Base-by-base conservation (phyloP, 2,113 vertebrate species). In the Burhinus oedicnemus region DNA sequence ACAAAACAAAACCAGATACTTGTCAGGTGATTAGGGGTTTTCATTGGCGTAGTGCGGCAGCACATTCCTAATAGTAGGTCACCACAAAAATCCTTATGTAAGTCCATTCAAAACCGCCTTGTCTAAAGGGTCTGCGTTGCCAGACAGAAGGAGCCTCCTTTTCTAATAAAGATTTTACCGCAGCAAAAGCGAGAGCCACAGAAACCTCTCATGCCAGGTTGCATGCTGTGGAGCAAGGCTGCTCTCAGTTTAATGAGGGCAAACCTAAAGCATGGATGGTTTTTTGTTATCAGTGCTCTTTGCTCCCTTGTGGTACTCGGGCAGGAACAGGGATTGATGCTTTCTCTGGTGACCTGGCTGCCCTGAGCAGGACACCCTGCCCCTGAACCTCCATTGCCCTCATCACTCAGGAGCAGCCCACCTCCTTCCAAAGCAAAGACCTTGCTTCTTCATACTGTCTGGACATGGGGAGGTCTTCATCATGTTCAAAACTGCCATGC, bases 381-480 rank as follows among this genome's bases (percentile, higher is more conserved):
- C 25, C 49, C 55, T 36, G 15, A 23, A 23, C 65, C 45, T 19
- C 45, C 2, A 4, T 22, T 85, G 40, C 6, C 26, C 38, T 27
- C 34, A 8, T 5, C 0, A 2, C 75, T 75, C 36, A 44, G 64
- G 62, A 87, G 27, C 30, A 57, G 40, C 51, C 34, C 51, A 22
- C 21, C 29, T 85, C 38, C 38, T 64, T 74, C 51, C 75, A 75
- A 61, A 94, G 29, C 60, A 88, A 44, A 17, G 55, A 14, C 22
- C 11, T 36, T 42, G 18, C n/a, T 57, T 51, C 58, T 89, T 85
- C 29, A 19, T 2, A 20, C 15, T 3, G 4, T 51, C 49, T 5
- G 6, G 23, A n/a, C 27, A 11, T 1, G 0, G 4, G 2, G 27
- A 74, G 14, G 8, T 19, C 42, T 83, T 77, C 79, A 65, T 4